Conservation (phyloP, 2,888 invertebrate species). For the Lutraria lutraria region DNA sequence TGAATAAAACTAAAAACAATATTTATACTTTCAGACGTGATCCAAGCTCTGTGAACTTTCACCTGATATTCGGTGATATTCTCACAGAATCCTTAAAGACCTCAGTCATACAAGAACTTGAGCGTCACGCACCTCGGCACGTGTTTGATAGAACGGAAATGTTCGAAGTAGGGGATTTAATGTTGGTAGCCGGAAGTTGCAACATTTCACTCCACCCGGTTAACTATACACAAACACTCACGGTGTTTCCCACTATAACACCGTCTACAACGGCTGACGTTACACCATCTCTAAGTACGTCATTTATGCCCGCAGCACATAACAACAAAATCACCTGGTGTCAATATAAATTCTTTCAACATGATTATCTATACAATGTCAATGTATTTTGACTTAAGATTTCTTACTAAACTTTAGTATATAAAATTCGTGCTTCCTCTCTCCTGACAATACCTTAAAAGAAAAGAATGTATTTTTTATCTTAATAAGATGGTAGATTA, state of each 20-base stretch:
- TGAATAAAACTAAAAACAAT: no score
- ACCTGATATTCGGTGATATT: slow-evolving; percentile 71
- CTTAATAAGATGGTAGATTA: no score
- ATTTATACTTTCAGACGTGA: slow-evolving; percentile 28
- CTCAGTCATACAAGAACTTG: slow-evolving; percentile 64
- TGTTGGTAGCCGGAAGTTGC: slow-evolving; percentile 69
- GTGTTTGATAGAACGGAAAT: slow-evolving; percentile 64
- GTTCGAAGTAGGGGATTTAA: slow-evolving; percentile 71
- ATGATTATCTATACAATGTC: no score
- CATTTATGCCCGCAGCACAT: background rate
- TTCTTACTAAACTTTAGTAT: no score
- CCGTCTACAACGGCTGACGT: slow-evolving; percentile 51
- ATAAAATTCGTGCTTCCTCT: no score
- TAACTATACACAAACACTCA: slow-evolving; percentile 68
- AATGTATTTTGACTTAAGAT: no score
- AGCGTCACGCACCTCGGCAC: slow-evolving; percentile 64
- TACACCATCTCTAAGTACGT: slow-evolving; percentile 53
- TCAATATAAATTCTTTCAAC: no score
- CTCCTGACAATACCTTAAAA: no score
- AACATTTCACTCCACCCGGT: slow-evolving; percentile 65
- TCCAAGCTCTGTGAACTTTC: slow-evolving; percentile 70
- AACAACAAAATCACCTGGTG: no score
- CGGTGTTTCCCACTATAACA: slow-evolving; percentile 54
- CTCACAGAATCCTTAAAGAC: slow-evolving; percentile 61
- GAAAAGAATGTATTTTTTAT: no score